Base-by-base conservation (phyloP, 1,140 invertebrate species). In the Battus philenor region DNA sequence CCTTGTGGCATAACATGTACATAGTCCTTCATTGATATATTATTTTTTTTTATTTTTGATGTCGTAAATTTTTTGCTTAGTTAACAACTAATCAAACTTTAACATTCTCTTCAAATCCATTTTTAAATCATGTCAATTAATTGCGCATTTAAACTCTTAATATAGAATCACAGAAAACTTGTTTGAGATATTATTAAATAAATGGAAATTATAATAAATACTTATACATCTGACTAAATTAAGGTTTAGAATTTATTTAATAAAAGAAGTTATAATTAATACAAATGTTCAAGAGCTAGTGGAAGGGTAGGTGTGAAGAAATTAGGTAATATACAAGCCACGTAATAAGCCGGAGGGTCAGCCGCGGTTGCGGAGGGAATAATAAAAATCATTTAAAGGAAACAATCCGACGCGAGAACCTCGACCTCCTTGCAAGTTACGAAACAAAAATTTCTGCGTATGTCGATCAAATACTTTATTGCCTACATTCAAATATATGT, bases 361-460 rank as follows among this genome's bases (percentile, higher is more conserved):
- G 15, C 38, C 24, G 27, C 24, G 55, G 12, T 41, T 57, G 61
- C 62, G 55, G 41, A 26, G 50, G 32, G 74, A 72, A 79, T 79
- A 64, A 54, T 62, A 63, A 68, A 72, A 71, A 58, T 48, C 44
- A 39, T 50, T 65, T 64, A 50, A 64, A 75, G 69, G 76, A 71
- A 79, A 77, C 61, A 68, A 66, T 67, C 56, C 57, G 32, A 51
- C 34, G 34, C 33, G 10, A 10, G 27, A 33, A 58, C 76, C 76
- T 80, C 76, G 76, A 80, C 76, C 73, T 68, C 67, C 50, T 73
- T 77, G 60, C 52, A 38, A 44, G 56, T 73, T 76, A 74, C 75
- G 60, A 75, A 70, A 74, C 53, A 44, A 32, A 27, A 36, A 44
- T 44, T 43, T 43, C 32, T 52, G 27, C 18, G 9, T 41, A 55